Conservation (phyloP, 2,113 vertebrate species). For the Cyanistes caeruleus region DNA sequence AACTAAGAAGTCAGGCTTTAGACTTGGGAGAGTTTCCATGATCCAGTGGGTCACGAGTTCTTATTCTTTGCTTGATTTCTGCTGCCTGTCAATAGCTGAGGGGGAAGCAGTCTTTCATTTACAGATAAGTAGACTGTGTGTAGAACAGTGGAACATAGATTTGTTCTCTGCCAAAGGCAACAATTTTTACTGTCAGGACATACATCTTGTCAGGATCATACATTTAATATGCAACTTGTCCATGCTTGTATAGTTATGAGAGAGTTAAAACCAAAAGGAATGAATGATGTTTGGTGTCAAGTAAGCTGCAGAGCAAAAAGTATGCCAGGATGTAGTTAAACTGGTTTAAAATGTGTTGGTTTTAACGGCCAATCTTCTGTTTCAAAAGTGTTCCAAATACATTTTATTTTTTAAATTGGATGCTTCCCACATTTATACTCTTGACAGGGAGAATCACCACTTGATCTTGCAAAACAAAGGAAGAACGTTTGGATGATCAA, state of each 20-base stretch:
- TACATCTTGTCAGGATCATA: neutral
- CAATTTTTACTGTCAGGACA: neutral
- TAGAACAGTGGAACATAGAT: neutral
- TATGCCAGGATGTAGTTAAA: neutral
- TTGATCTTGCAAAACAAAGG: constrained; percentile 97
- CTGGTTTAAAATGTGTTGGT: neutral
- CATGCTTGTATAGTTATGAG: neutral
- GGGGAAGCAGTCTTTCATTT: constrained; percentile 22
- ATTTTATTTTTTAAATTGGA: constrained; percentile 52
- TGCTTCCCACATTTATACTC: constrained; percentile 19
- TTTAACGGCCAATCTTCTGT: constrained; percentile 33
- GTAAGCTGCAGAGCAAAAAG: neutral
- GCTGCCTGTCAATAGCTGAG: constrained; percentile 68
- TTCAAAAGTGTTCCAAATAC: neutral
- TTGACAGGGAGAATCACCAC: constrained; percentile 91
- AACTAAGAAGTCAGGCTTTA: constrained; percentile 14
- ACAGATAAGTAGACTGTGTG: neutral
- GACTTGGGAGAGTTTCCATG: constrained; percentile 46
- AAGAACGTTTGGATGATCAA: constrained; percentile 99
- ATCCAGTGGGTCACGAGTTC: constrained; percentile 74
- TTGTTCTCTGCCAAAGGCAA: neutral
- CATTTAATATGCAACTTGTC: neutral
- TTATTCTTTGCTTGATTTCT: constrained; percentile 72
- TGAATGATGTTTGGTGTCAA: constrained; percentile 16
- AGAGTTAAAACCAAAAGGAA: neutral